Evolutionary conservation across 2,888 invertebrate genomes (phyloP).

Genomic region (Melinaea menophilus): DNA sequence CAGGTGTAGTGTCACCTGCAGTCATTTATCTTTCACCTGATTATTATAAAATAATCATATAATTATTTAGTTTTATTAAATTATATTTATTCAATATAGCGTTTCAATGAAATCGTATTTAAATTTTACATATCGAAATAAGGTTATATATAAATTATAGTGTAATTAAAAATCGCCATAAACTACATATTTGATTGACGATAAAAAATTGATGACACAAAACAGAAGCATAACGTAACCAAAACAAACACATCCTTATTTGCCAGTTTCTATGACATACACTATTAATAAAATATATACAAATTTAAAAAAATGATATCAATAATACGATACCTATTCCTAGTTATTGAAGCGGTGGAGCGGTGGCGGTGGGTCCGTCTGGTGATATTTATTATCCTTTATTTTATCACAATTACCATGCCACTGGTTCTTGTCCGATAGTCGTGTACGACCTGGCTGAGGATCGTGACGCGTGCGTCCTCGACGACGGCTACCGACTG

Average conservation of each 20-base stretch:
- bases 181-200: slow-evolving; percentile 7
- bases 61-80: neutral
- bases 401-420: slow-evolving; percentile 68
- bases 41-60: neutral
- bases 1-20: neutral
- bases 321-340: slow-evolving; percentile 67
- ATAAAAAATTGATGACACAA: slow-evolving; percentile 24
- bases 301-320: slow-evolving; percentile 39
- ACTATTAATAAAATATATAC: slow-evolving; percentile 13
- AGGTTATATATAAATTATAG: slow-evolving; percentile 3
- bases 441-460: slow-evolving; percentile 20
- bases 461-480: slow-evolving; percentile 46
- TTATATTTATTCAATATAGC: neutral
- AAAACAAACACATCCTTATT: slow-evolving; percentile 30
- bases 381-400: slow-evolving; percentile 46
- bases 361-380: slow-evolving; percentile 52
- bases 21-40: neutral
- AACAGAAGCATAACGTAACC: slow-evolving; percentile 27
- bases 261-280: slow-evolving; percentile 15
- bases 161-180: too few species aligned
- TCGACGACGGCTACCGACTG: slow-evolving; percentile 62
- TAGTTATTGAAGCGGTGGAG: slow-evolving; percentile 55
- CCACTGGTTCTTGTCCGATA: slow-evolving; percentile 48
- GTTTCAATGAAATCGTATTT: neutral
- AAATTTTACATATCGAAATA: neutral